A percentile compares a stretch with the other conserved stretches of the same genome.
phyloP scores from a whole-genome alignment of 2,888 invertebrate species.

The Synergus itoensis region DNA sequence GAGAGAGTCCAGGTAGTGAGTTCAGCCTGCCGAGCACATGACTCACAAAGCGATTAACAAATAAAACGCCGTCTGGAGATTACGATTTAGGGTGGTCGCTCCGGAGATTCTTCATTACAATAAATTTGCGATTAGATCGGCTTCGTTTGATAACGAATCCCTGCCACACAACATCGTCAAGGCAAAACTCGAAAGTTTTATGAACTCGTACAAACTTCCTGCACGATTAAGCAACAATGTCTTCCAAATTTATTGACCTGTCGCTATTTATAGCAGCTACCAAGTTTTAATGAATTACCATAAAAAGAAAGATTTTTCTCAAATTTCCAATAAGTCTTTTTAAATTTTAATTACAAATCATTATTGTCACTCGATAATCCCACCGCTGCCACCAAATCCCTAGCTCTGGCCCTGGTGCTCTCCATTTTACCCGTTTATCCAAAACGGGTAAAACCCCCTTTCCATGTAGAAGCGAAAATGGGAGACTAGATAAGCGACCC shows the following conservation, averaged over 20 bases:
- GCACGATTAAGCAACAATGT: neutral
- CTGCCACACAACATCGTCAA: neutral
- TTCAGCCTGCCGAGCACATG: slow-evolving; percentile 15
- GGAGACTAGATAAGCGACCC: neutral
- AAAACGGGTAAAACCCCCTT: no score
- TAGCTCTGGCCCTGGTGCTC: no score
- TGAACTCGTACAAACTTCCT: neutral
- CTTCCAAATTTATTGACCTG: neutral
- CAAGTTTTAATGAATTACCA: neutral
- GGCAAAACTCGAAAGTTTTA: neutral
- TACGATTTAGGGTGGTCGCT: slow-evolving; percentile 15
- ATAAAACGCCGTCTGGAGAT: slow-evolving; percentile 15
- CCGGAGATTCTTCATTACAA: neutral
- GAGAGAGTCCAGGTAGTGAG: neutral
- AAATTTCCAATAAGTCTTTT: no score
- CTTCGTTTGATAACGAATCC: neutral
- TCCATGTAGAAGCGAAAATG: neutral
- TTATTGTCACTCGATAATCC: no score
- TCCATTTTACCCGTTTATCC: no score
- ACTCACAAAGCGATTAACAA: slow-evolving; percentile 39
- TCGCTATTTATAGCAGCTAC: neutral
- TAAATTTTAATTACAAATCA: no score
- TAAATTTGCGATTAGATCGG: neutral
- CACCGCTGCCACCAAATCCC: no score
- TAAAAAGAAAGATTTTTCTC: no score